Evolutionary conservation across 2,888 invertebrate genomes (phyloP).

Genomic region (Diplazon laetatorius): DNA sequence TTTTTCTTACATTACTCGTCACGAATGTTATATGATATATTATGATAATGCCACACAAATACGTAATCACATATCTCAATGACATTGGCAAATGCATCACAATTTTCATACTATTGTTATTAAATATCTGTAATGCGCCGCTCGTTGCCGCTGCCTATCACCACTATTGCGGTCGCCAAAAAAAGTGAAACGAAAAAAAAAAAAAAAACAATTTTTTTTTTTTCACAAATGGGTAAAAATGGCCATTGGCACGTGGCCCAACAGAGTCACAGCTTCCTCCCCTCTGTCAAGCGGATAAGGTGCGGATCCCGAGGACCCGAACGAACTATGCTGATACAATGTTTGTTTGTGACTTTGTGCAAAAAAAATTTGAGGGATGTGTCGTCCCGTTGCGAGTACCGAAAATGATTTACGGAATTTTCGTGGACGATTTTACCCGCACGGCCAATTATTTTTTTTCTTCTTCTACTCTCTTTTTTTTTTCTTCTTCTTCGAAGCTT

Average conservation of each 20-base stretch:
- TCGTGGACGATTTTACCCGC: conserved; percentile 18
- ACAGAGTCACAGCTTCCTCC: conserved; percentile 20
- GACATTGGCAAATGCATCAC: too few species aligned
- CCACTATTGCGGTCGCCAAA: conserved; percentile 76
- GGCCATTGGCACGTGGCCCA: conserved; percentile 64
- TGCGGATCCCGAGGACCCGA: conserved; percentile 27
- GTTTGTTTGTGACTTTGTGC: too few species aligned
- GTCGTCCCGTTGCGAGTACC: conserved; percentile 15
- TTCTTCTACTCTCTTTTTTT: too few species aligned
- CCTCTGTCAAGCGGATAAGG: conserved; percentile 40
- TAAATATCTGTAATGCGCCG: conserved; percentile 76
- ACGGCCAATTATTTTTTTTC: conserved; percentile 27
- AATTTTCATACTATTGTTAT: conserved; percentile 27
- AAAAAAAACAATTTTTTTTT: too few species aligned
- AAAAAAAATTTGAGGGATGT: conserved; percentile 9
- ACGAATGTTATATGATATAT: conserved; percentile 15
- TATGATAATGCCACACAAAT: conserved; percentile 10
- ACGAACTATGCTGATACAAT: too few species aligned
- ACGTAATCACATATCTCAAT: too few species aligned
- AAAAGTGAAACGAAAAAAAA: too few species aligned
- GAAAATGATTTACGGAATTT: conserved; percentile 17
- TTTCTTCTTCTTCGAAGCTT: too few species aligned
- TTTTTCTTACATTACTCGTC: conserved; percentile 11
- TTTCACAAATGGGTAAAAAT: conserved; percentile 72
- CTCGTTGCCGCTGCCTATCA: conserved; percentile 77